These are phyloP conservation scores for Drosophila sechellia DNA, from an alignment of 1,140 invertebrate genomes.

Conservation along the genomic window DNA sequence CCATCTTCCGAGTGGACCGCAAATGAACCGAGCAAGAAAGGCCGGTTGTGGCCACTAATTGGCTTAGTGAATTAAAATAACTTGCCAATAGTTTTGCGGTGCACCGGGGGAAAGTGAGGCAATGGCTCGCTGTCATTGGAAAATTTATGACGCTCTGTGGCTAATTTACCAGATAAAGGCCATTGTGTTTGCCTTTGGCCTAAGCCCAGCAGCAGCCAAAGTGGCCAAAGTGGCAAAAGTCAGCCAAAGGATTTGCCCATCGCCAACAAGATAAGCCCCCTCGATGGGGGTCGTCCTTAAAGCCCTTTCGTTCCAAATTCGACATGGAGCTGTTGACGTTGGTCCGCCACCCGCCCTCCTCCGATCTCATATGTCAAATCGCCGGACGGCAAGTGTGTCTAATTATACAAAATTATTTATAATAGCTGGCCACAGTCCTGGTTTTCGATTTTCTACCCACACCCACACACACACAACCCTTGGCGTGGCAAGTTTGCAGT, in stretches of 20 bases:
- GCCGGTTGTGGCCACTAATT: slow-evolving; percentile 68
- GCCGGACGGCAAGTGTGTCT: slow-evolving; percentile 74
- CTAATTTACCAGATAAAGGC: slow-evolving; percentile 79
- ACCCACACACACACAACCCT: too few relatives aligned
- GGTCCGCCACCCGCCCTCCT: neutral
- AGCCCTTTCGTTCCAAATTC: slow-evolving; percentile 25
- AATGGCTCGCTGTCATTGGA: slow-evolving; percentile 73
- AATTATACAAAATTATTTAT: slow-evolving; percentile 83
- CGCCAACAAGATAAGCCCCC: slow-evolving; percentile 42
- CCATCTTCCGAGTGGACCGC: slow-evolving; percentile 50
- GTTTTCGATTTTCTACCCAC: neutral
- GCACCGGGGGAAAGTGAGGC: slow-evolving; percentile 11
- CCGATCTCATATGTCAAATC: slow-evolving; percentile 66
- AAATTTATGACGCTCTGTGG: slow-evolving; percentile 78
- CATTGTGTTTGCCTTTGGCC: slow-evolving; percentile 60
- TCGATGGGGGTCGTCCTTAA: slow-evolving; percentile 29
- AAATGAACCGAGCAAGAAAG: slow-evolving; percentile 65
- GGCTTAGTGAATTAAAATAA: slow-evolving; percentile 82
- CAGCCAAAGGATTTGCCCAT: slow-evolving; percentile 55
- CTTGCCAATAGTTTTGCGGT: slow-evolving; percentile 78
- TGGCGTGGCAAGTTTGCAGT: neutral
- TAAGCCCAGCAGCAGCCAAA: slow-evolving; percentile 70
- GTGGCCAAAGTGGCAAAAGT: slow-evolving; percentile 30
- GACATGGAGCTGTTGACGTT: slow-evolving; percentile 33
- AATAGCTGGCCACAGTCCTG: slow-evolving; percentile 59